phyloP scores from a whole-genome alignment of 1,140 invertebrate species.

The Pseudomyrmex pallidus region DNA sequence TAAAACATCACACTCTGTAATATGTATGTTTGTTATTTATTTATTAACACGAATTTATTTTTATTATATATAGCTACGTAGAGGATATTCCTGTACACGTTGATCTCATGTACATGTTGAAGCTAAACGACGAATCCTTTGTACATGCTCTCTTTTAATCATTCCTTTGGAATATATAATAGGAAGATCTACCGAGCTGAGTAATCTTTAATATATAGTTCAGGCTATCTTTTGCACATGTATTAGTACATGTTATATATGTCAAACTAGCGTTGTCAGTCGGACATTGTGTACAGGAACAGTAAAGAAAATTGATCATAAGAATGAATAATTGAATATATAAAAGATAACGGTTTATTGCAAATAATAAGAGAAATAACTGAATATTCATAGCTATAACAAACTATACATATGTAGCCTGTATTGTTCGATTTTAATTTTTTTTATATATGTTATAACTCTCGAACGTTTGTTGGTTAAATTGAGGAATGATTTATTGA shows the following conservation, averaged over 20 bases:
- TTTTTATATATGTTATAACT: slow-evolving; percentile 34
- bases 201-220: slow-evolving; percentile 22
- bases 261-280: slow-evolving; percentile 41
- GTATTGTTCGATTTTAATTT: slow-evolving; percentile 62
- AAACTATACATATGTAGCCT: slow-evolving; percentile 47
- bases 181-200: slow-evolving; percentile 7
- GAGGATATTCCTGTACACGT: slow-evolving; percentile 72
- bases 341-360: slow-evolving; percentile 67
- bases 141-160: slow-evolving; percentile 67
- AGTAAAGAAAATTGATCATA: slow-evolving; percentile 44
- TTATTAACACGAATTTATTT: slow-evolving; percentile 71
- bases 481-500: slow-evolving; percentile 52
- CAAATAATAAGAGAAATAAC: slow-evolving; percentile 62
- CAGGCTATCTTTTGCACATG: slow-evolving; percentile 43
- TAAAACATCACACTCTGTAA: slow-evolving; percentile 73
- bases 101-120: slow-evolving; percentile 55
- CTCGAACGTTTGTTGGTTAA: slow-evolving; percentile 18
- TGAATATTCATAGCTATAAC: slow-evolving; percentile 60
- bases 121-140: slow-evolving; percentile 56
- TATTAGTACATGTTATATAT: slow-evolving; percentile 57
- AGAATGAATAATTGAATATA: slow-evolving; percentile 57
- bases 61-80: slow-evolving; percentile 69
- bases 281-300: slow-evolving; percentile 71
- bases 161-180: slow-evolving; percentile 44
- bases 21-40: slow-evolving; percentile 71